phyloP scores from a whole-genome alignment of 2,888 invertebrate species.

The Drosophila testacea region DNA sequence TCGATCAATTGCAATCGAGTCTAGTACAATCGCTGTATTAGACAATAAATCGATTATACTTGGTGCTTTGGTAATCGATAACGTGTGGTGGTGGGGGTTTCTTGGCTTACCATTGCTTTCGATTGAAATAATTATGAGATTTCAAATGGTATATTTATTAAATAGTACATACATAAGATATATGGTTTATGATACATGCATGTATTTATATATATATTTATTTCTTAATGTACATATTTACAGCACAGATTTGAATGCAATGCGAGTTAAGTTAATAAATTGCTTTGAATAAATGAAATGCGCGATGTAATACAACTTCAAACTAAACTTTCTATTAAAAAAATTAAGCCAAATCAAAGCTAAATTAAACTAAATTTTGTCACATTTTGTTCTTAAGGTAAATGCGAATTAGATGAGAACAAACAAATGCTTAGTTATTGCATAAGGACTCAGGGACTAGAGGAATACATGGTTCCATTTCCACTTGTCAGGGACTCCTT shows the following conservation, averaged over 20 bases:
- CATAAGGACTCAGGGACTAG: conserved; percentile 32
- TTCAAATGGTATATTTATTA: conserved; percentile 44
- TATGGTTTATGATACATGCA: conserved; percentile 4
- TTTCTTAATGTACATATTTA: conserved; percentile 70
- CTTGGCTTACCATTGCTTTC: too few relatives aligned
- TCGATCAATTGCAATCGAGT: background rate
- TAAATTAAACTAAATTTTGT: conserved; percentile 50
- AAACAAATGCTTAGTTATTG: conserved; percentile 33
- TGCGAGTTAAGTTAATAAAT: conserved; percentile 26
- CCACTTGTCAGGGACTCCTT: conserved; percentile 16
- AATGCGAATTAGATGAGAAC: conserved; percentile 32
- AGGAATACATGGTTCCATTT: conserved; percentile 23
- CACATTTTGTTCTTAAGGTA: conserved; percentile 31
- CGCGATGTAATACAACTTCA: conserved; percentile 46
- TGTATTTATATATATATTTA: conserved; percentile 15
- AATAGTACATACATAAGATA: conserved; percentile 22
- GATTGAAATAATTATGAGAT: conserved; percentile 38
- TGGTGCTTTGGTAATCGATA: too few relatives aligned
- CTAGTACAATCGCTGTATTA: background rate
- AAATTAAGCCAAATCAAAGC: conserved; percentile 23
- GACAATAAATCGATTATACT: background rate
- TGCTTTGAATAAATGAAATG: conserved; percentile 53
- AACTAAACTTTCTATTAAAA: conserved; percentile 34
- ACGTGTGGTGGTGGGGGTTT: too few relatives aligned
- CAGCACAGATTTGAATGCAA: conserved; percentile 44